Conservation (phyloP, 2,113 vertebrate species). For the Fukomys damarensis region DNA sequence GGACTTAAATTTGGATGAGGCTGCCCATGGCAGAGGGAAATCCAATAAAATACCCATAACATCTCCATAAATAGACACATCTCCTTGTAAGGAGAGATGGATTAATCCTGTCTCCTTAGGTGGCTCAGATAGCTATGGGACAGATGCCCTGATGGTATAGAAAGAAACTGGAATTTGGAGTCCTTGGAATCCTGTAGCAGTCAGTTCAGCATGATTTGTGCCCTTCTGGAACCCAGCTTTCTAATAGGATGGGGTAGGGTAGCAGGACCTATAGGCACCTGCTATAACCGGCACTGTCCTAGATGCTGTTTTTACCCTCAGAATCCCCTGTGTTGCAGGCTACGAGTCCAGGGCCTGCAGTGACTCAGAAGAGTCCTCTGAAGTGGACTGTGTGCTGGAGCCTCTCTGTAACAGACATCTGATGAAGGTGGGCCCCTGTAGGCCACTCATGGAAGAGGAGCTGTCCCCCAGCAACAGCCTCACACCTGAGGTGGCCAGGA, state of each 20-base stretch:
- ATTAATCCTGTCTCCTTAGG: neutral
- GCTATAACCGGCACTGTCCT: too few species aligned
- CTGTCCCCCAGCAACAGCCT: constrained; percentile 47
- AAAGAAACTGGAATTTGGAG: neutral
- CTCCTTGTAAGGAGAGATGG: neutral
- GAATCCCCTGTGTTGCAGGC: constrained; percentile 85
- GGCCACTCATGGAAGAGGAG: constrained; percentile 79
- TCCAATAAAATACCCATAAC: neutral
- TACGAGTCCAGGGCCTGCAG: constrained; percentile 95
- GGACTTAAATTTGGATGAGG: neutral
- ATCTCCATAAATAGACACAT: neutral
- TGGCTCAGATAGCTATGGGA: neutral
- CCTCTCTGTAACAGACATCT: constrained; percentile 76
- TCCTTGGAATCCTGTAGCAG: neutral
- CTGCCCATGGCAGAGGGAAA: neutral
- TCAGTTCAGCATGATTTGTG: neutral
- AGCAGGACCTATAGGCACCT: fast-evolving
- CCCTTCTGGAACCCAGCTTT: neutral
- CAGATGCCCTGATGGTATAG: neutral
- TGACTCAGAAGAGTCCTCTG: constrained; percentile 95
- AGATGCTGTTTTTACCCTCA: neutral
- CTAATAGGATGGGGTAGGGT: neutral
- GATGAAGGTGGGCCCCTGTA: constrained; percentile 75
- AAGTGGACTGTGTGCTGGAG: constrained; percentile 90
- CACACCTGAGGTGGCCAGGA: neutral